These are phyloP conservation scores for Pyrochroa serraticornis DNA, from an alignment of 2,888 invertebrate species.

Conservation along the genomic window DNA sequence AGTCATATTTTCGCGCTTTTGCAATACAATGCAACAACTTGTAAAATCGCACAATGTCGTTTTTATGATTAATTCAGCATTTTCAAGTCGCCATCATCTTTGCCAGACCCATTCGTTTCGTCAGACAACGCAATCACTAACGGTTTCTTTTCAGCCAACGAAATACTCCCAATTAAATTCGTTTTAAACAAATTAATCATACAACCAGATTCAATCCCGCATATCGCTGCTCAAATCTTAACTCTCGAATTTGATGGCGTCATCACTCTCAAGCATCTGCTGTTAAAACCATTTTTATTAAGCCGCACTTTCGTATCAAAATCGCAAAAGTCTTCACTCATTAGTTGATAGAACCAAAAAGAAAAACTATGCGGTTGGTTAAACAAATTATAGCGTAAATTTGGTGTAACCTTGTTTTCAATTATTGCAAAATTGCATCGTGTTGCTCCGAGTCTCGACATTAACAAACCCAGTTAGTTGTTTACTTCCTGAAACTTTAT, in stretches of 20 bases:
- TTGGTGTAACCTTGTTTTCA: background rate
- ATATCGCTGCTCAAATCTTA: background rate
- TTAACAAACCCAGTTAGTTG: background rate
- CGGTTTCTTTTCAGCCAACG: constrained; percentile 3
- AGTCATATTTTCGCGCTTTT: background rate
- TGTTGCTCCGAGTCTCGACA: background rate
- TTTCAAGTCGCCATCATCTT: constrained; percentile 20
- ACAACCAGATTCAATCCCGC: background rate
- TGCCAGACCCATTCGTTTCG: constrained; percentile 21
- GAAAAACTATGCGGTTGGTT: too few species aligned
- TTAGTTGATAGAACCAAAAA: too few species aligned
- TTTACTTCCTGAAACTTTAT: background rate
- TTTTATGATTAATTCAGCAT: constrained; percentile 25
- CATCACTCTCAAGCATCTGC: background rate
- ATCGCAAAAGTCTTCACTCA: background rate
- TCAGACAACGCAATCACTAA: constrained; percentile 24
- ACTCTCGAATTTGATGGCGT: background rate
- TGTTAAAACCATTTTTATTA: background rate
- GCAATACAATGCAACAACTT: constrained; percentile 25
- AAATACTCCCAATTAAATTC: constrained; percentile 23
- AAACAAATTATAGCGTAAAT: background rate
- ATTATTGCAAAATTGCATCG: background rate
- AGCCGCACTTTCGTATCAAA: background rate
- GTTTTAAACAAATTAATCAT: constrained; percentile 19
- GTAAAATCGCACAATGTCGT: constrained; percentile 26